phyloP scores from a whole-genome alignment of 2,888 invertebrate species.

The Neoaliturus tenellus region DNA sequence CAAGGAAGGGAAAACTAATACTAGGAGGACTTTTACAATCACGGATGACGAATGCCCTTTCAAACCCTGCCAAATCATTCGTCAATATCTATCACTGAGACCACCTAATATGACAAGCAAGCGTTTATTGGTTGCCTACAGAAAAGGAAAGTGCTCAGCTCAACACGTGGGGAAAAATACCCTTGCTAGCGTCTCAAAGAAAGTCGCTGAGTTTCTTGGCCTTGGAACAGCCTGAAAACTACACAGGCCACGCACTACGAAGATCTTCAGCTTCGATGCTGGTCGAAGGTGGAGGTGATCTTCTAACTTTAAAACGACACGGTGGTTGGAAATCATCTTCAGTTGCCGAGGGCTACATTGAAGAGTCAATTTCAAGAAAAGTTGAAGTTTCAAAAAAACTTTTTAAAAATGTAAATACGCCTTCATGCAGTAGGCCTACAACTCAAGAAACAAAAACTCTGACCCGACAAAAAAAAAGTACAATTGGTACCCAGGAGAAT shows the following conservation, averaged over 20 bases:
- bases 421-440: not conserved
- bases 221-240: not conserved
- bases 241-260: conserved; percentile 27
- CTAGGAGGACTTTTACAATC: not conserved
- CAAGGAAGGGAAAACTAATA: conserved; percentile 25
- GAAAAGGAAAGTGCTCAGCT: not conserved
- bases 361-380: not conserved
- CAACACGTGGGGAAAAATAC: not conserved
- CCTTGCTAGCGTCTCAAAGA: not conserved
- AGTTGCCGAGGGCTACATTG: not conserved
- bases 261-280: conserved; percentile 24
- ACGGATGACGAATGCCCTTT: conserved; percentile 33
- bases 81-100: not conserved
- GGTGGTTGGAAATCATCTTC: conserved; percentile 3
- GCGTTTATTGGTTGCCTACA: conserved; percentile 5
- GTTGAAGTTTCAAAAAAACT: not conserved
- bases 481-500: not conserved
- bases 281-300: conserved; percentile 22
- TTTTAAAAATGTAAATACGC: not conserved
- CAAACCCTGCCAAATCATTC: not conserved
- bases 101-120: not conserved
- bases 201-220: not conserved
- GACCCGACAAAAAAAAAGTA: not conserved
- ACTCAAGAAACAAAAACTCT: not conserved
- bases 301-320: conserved; percentile 27